Conservation (phyloP, 2,797 vertebrate genomes). For the Denticeps clupeoides region DNA sequence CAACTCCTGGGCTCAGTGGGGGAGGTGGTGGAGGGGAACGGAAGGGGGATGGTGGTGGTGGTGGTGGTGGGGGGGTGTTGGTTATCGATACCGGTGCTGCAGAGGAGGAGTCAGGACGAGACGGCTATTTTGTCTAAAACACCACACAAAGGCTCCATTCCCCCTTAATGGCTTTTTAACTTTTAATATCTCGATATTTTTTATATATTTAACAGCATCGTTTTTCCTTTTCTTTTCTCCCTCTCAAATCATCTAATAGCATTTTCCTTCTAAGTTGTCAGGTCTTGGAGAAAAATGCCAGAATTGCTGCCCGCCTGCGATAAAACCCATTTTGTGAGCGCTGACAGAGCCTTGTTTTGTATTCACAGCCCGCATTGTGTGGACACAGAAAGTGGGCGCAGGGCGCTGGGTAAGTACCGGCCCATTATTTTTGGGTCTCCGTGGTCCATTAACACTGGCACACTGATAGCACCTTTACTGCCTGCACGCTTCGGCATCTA, state of each 20-base stretch:
- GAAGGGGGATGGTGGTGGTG: neutral
- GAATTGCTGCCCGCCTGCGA: too few relatives aligned
- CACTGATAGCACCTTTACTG: conserved; percentile 23
- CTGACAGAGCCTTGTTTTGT: too few relatives aligned
- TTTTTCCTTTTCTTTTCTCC: conserved; percentile 1
- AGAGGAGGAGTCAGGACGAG: conserved; percentile 16
- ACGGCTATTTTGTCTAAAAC: conserved; percentile 26
- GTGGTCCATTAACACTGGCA: conserved; percentile 28
- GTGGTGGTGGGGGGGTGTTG: neutral
- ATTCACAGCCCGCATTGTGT: too few relatives aligned
- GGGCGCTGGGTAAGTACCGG: conserved; percentile 10
- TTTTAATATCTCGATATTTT: conserved; percentile 28
- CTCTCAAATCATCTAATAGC: too few relatives aligned
- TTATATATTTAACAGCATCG: conserved; percentile 20
- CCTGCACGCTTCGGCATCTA: conserved; percentile 21
- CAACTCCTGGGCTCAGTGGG: neutral
- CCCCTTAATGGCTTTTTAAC: conserved; percentile 3
- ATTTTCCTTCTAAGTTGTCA: too few relatives aligned
- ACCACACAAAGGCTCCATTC: conserved; percentile 29
- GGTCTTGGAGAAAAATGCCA: too few relatives aligned
- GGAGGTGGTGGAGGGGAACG: neutral
- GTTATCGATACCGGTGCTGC: conserved; percentile 22
- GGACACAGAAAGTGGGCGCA: conserved; percentile 12
- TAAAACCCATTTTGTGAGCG: too few relatives aligned
- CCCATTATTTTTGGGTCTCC: conserved; percentile 27